Evolutionary conservation across 2,113 vertebrate genomes (phyloP).

Genomic region (Boleophthalmus pectinirostris): DNA sequence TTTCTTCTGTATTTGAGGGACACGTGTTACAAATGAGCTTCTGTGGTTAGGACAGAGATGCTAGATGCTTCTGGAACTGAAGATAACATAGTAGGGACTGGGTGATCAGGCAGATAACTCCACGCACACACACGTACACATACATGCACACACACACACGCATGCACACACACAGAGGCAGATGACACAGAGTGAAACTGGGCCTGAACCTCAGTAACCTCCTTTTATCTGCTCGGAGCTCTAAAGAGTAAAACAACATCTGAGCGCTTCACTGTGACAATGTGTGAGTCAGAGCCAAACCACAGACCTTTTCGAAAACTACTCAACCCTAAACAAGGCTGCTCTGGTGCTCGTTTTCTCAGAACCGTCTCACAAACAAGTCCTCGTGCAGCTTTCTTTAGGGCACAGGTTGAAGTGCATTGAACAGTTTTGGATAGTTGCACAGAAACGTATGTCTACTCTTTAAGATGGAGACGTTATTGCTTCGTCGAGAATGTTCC

Average conservation of each 20-base stretch:
- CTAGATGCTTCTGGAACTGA: no score
- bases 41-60: no score
- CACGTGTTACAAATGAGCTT: no score
- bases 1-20: no score
- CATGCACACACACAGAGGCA: background rate
- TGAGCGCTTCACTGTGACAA: conserved; percentile 18
- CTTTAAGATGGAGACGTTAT: no score
- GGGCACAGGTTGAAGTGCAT: background rate
- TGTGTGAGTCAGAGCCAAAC: conserved; percentile 8
- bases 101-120: no score
- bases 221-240: background rate
- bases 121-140: no score
- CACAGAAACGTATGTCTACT: no score
- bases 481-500: no score
- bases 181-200: conserved; percentile 44
- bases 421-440: background rate
- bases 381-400: background rate
- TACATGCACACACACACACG: background rate
- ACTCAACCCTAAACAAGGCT: background rate
- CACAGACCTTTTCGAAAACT: background rate
- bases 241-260: background rate
- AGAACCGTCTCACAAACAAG: background rate
- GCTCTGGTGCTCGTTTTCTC: background rate
- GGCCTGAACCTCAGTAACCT: conserved; percentile 3
- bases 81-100: no score